These are phyloP conservation scores for Netelia inedita DNA, from an alignment of 2,888 invertebrate species.

Conservation along the genomic window DNA sequence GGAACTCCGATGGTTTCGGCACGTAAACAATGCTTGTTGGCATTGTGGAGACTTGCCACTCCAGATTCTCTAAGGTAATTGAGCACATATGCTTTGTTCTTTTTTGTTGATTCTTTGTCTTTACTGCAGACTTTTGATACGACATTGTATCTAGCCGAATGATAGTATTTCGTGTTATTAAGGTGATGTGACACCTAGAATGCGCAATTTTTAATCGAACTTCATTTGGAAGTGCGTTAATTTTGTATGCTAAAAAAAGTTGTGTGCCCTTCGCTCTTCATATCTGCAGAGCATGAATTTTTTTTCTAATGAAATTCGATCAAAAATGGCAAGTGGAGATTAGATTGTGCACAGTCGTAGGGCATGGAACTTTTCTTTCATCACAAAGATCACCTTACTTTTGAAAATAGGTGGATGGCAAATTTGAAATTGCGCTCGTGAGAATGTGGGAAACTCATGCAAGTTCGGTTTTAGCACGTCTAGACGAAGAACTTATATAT, in stretches of 20 bases:
- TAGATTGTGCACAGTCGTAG: slow-evolving; percentile 22
- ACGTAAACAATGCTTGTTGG: slow-evolving; percentile 51
- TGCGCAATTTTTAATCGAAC: slow-evolving; percentile 20
- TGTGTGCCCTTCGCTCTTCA: slow-evolving; percentile 21
- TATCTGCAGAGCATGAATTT: slow-evolving; percentile 20
- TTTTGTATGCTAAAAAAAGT: slow-evolving; percentile 25
- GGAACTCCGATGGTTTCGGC: slow-evolving; percentile 48
- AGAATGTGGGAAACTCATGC: too few relatives aligned
- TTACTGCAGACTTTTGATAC: slow-evolving; percentile 12
- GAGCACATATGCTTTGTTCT: slow-evolving; percentile 18
- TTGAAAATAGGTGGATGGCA: too few relatives aligned
- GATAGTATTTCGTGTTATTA: background rate
- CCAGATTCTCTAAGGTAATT: slow-evolving; percentile 51
- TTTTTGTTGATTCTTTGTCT: background rate
- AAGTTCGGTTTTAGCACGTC: too few relatives aligned
- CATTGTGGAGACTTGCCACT: slow-evolving; percentile 60
- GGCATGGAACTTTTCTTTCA: slow-evolving; percentile 19
- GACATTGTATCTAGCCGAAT: slow-evolving; percentile 11
- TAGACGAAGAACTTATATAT: too few relatives aligned
- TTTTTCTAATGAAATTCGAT: slow-evolving; percentile 25
- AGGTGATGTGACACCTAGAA: slow-evolving; percentile 23
- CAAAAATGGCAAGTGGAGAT: slow-evolving; percentile 17
- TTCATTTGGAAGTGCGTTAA: slow-evolving; percentile 24
- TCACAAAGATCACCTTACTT: too few relatives aligned
- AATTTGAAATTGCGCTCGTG: too few relatives aligned